These are phyloP conservation scores for Cisticola juncidis DNA, from an alignment of 2,113 vertebrate species.

Conservation along the genomic window DNA sequence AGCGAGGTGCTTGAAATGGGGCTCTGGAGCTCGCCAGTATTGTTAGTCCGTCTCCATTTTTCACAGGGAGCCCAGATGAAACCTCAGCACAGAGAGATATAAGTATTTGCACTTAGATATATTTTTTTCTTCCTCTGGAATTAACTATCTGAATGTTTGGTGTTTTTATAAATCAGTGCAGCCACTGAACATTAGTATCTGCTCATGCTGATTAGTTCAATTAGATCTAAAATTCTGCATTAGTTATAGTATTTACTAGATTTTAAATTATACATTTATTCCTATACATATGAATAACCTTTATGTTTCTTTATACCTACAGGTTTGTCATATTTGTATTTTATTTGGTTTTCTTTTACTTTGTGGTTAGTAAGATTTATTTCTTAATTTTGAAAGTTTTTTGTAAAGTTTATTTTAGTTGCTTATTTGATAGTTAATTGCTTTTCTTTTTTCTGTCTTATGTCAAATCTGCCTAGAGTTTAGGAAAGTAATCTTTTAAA, in stretches of 20 bases:
- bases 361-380: not conserved
- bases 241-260: not conserved
- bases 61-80: constrained; percentile 36
- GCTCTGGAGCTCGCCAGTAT: constrained; percentile 30
- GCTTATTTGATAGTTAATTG: not conserved
- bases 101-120: not conserved
- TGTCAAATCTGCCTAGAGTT: not conserved
- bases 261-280: not conserved
- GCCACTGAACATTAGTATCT: not conserved
- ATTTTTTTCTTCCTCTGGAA: not conserved
- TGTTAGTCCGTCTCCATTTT: constrained; percentile 47
- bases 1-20: constrained; percentile 54
- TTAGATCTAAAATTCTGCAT: not conserved
- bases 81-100: constrained; percentile 3
- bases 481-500: not conserved
- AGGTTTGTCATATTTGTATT: not conserved
- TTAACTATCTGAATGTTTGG: not conserved
- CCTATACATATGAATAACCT: not conserved
- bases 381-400: not conserved
- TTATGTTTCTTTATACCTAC: not conserved
- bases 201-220: not conserved
- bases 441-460: not conserved
- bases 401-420: not conserved
- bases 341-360: not conserved
- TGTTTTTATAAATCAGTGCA: constrained; percentile 32